A percentile compares a stretch with the other conserved stretches of the same genome.
These are phyloP conservation scores for Pristionchus pacificus DNA, from an alignment of 1,140 invertebrate species.

Conservation along the genomic window DNA sequence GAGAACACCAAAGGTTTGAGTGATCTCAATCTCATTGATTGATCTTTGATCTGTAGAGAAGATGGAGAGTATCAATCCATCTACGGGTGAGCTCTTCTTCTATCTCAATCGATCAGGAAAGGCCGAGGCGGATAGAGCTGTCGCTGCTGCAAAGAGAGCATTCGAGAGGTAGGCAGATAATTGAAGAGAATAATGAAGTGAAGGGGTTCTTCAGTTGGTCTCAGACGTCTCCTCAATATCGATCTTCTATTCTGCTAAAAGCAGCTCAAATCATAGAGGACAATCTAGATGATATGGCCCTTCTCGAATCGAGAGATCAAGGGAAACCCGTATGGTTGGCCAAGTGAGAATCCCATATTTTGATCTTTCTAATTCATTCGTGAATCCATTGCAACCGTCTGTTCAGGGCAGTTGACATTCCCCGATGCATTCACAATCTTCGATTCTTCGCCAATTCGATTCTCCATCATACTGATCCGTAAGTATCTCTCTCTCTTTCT, in stretches of 20 bases:
- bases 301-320: slow-evolving; percentile 65
- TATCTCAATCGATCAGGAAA: slow-evolving; percentile 61
- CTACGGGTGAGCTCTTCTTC: slow-evolving; percentile 62
- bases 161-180: slow-evolving; percentile 29
- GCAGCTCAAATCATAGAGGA: slow-evolving; percentile 64
- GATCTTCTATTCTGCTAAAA: slow-evolving; percentile 58
- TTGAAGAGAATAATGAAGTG: not conserved
- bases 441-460: slow-evolving; percentile 64
- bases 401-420: slow-evolving; percentile 61
- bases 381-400: not conserved
- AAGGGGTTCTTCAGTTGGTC: slow-evolving; percentile 57
- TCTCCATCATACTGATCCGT: slow-evolving; percentile 60
- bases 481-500: slow-evolving; percentile 23
- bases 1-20: not conserved
- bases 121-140: slow-evolving; percentile 58
- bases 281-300: slow-evolving; percentile 62
- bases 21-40: too few relatives aligned
- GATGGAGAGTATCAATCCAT: slow-evolving; percentile 62
- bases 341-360: slow-evolving; percentile 38
- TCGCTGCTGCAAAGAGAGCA: slow-evolving; percentile 34
- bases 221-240: slow-evolving; percentile 40
- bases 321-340: slow-evolving; percentile 65
- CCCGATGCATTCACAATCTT: slow-evolving; percentile 65
- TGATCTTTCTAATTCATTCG: not conserved
- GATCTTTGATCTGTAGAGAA: not conserved